These are phyloP conservation scores for Hololepta plana DNA, from an alignment of 2,888 invertebrate species.

Conservation along the genomic window DNA sequence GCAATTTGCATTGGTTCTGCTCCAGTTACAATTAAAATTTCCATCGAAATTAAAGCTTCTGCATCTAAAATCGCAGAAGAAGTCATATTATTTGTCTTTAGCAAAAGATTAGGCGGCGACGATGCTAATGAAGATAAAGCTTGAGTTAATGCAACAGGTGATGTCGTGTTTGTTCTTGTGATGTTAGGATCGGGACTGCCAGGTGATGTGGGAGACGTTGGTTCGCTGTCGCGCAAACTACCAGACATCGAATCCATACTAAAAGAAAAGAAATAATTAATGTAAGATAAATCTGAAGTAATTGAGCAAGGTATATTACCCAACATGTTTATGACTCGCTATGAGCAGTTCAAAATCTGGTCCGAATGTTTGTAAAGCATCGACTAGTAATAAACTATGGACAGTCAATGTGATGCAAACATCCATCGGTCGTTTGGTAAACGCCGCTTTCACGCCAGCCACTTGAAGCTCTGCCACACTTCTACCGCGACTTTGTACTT, in stretches of 20 bases:
- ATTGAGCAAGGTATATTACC: conserved; percentile 31
- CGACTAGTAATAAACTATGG: conserved; percentile 80
- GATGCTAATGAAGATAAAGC: conserved; percentile 29
- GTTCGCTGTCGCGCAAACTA: conserved; percentile 80
- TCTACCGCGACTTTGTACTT: conserved; percentile 70
- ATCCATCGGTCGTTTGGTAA: conserved; percentile 57
- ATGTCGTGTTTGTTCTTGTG: conserved; percentile 22
- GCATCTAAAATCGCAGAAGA: conserved; percentile 29
- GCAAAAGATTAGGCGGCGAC: conserved; percentile 16
- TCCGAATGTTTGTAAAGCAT: conserved; percentile 89
- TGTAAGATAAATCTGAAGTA: background rate
- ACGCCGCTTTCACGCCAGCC: conserved; percentile 63
- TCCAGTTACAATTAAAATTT: conserved; percentile 51
- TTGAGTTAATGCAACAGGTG: conserved; percentile 35
- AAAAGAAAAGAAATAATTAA: conserved; percentile 10
- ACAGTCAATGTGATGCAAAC: conserved; percentile 69
- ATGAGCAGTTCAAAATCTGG: conserved; percentile 87
- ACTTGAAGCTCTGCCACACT: conserved; percentile 85
- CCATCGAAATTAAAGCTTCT: conserved; percentile 62
- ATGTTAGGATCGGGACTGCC: conserved; percentile 44
- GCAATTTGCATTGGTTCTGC: conserved; percentile 44
- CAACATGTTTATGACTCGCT: conserved; percentile 88
- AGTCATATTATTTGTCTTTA: too few species aligned
- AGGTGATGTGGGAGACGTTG: conserved; percentile 74
- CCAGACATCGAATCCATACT: conserved; percentile 91